Conservation (phyloP, 2,797 vertebrate genomes). For the Sternotherus odoratus region DNA sequence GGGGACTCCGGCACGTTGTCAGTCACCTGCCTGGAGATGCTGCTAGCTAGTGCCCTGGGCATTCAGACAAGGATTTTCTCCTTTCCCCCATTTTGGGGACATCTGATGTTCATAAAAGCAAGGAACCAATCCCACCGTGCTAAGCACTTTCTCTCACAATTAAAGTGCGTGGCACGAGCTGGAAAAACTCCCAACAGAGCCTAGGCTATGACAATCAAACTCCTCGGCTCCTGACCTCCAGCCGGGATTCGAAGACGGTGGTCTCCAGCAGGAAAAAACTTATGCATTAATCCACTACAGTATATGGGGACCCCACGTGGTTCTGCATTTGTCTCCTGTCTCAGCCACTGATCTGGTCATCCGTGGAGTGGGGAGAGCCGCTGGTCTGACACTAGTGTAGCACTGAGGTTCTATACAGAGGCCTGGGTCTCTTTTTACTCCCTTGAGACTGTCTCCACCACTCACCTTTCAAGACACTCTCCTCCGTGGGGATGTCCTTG, state of each 20-base stretch:
- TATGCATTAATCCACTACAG: too few relatives aligned
- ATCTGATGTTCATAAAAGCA: neutral
- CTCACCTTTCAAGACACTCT: constrained; percentile 95
- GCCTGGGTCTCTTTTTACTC: neutral
- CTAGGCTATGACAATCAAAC: neutral
- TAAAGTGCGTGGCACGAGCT: neutral
- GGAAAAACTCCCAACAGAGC: neutral
- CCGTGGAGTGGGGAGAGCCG: neutral
- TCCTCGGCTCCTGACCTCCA: neutral
- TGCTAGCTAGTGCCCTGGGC: neutral
- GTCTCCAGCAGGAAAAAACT: neutral
- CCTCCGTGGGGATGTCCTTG: constrained; percentile 92
- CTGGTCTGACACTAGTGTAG: fast-evolving
- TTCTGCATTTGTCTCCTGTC: neutral
- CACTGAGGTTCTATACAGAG: neutral
- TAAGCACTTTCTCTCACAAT: neutral
- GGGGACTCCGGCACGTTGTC: neutral
- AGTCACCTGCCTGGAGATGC: neutral
- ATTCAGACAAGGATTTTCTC: neutral
- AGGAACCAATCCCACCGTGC: neutral
- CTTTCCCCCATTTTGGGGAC: neutral
- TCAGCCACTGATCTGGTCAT: neutral
- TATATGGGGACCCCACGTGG: neutral
- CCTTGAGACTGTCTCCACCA: neutral
- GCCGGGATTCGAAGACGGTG: neutral